Percentiles rank a stretch among this genome's conserved stretches.
Evolutionary conservation across 2,113 vertebrate genomes (phyloP).

Genomic region (Ondatra zibethicus): DNA sequence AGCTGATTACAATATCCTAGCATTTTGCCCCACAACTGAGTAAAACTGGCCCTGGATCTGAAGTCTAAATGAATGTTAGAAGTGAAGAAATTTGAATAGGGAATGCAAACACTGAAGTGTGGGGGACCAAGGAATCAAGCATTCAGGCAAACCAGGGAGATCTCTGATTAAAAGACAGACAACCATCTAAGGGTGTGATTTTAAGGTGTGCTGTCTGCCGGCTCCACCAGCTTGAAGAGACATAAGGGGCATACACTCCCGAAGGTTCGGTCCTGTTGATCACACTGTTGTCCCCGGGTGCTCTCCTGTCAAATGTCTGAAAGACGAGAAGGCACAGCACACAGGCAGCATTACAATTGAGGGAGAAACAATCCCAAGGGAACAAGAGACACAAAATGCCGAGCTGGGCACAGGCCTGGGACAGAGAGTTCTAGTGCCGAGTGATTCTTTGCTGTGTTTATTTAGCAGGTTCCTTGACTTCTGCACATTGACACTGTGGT

Average conservation of each 20-base stretch:
- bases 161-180: slow-evolving; percentile 41
- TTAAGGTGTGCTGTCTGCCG: background rate
- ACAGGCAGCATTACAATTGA: background rate
- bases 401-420: background rate
- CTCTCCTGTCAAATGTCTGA: slow-evolving; percentile 23
- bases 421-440: background rate
- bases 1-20: background rate
- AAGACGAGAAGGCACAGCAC: background rate
- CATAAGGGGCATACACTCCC: background rate
- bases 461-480: background rate
- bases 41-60: background rate
- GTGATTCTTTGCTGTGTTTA: background rate
- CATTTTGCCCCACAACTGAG: slow-evolving; percentile 37
- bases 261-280: background rate
- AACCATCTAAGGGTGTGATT: background rate
- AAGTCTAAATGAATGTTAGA: background rate
- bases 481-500: rapidly evolving
- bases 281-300: background rate
- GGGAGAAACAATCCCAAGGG: background rate
- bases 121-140: background rate
- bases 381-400: slow-evolving; percentile 33
- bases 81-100: slow-evolving; percentile 22
- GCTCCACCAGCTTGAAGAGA: background rate
- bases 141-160: background rate
- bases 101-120: background rate